phyloP scores from a whole-genome alignment of 2,113 vertebrate genomes.

The Polypterus senegalus region DNA sequence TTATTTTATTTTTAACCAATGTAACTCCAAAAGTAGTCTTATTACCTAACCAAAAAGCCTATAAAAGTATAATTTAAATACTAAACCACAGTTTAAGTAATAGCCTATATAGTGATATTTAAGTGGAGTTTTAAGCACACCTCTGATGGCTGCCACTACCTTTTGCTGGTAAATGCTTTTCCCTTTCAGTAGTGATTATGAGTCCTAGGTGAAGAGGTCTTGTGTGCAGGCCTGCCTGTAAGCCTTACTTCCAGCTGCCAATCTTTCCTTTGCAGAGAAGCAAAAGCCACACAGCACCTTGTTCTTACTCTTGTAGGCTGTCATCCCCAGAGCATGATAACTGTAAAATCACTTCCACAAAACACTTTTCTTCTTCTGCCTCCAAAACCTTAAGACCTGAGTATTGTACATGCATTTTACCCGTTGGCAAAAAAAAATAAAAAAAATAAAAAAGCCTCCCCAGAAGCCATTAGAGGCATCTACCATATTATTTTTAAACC shows the following conservation, averaged over 20 bases:
- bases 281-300: conserved; percentile 71
- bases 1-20: conserved; percentile 55
- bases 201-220: conserved; percentile 96
- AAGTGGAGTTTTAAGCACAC: conserved; percentile 99
- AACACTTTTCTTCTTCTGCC: conserved; percentile 71
- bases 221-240: conserved; percentile 87
- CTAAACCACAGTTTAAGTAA: conserved; percentile 98
- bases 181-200: conserved; percentile 98
- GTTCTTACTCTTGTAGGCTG: conserved; percentile 80
- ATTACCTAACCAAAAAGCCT: conserved; percentile 88
- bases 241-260: conserved; percentile 96
- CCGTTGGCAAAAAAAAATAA: conserved; percentile 30
- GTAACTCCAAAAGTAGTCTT: conserved; percentile 79
- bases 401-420: conserved; percentile 38
- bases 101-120: conserved; percentile 99
- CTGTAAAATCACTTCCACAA: conserved; percentile 81
- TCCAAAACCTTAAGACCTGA: conserved; percentile 61
- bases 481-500: conserved; percentile 43
- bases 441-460: conserved; percentile 28
- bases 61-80: conserved; percentile 99
- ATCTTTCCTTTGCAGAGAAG: conserved; percentile 80
- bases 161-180: conserved; percentile 94
- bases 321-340: conserved; percentile 83
- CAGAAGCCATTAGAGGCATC: conserved; percentile 35
- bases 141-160: conserved; percentile 95